Evolutionary conservation across 2,888 invertebrate species (phyloP), one percentile per base, ranked within the genome.

Genomic region (Melinaea menophilus): DNA sequence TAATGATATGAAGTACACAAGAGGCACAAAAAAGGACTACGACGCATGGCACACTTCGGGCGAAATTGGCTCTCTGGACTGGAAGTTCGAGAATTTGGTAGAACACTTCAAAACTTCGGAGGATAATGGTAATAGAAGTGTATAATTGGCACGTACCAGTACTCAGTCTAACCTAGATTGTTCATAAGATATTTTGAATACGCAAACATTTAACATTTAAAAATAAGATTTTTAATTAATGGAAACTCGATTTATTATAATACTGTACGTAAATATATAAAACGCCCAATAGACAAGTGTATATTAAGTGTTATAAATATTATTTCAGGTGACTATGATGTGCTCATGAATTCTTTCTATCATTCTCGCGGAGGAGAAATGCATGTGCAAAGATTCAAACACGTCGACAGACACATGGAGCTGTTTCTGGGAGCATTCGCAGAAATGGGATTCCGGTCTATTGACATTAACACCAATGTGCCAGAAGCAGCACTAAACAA

Each of bases 1-100:
- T 5, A 88, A 86, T 37, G 88, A 90, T 62, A 90, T 90, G 90
- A 91, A 91, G 75, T 91, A 91, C 69, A 86, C 86, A 1, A 77
- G 91, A 68, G 91, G 91, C 0, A 81, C 83, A 22, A 89, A 86
- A 68, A 79, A 76, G 12, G 91, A 91, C 68, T 91, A 88, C 58
- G 90, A 90, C 62, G 83, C 80, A 0, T 91, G 91, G 91, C 83
- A 86, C 59, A 79, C 65, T 33, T 71, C 77, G 1, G 87, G 82
- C 1, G 79, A 80, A 0, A 66, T 86, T 0, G 86, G 79, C 0
- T 88, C 89, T 0, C 67, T 90, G 51, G 87, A 88, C 2, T 91
- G 91, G 91, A 89, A 88, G 69, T 91, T 78, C 65, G 87, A 84
- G 34, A 85, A 84, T 67, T 70, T 91, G n/a, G 69, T 91, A 45